Base-by-base conservation (phyloP, 2,797 vertebrate genomes). In the Notolepis coatsorum region DNA sequence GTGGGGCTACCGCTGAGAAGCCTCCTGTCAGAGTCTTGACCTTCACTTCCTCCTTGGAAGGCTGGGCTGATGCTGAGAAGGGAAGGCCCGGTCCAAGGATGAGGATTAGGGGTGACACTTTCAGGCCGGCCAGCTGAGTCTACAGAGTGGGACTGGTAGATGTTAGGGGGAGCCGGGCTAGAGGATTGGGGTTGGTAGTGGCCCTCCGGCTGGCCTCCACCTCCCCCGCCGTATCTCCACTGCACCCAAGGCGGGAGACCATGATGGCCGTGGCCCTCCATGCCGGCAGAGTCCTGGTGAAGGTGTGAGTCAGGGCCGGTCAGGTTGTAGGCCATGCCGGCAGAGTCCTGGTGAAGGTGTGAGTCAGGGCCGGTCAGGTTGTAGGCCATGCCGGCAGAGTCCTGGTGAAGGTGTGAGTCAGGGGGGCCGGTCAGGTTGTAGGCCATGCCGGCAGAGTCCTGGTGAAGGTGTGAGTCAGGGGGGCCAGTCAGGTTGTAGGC, bases 81-180 rank as follows among this genome's bases (percentile, higher is more conserved):
- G 54, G 88, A 77, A 1, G 79, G 52, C 45, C 64, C 65, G 10
- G 75, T 78, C 84, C 84, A 89, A 6, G 73, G 58, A 5, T 79
- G 70, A 21, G 82, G 5, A 13, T 69, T 70, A 39, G 47, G n/a
- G 21, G n/a, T n/a, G n/a, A n/a, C n/a, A n/a, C n/a, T n/a, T n/a
- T n/a, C n/a, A n/a, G n/a, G n/a, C n/a, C n/a, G n/a, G n/a, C n/a
- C n/a, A n/a, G 24, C 61, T 5, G 54, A 80, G 83, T 80, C 77
- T 23, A 52, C 71, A 57, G 80, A 59, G 68, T 63, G 54, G 55
- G 85, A 50, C 2, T 45, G 45, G 38, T 84, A 38, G 47, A 78
- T 60, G 72, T 61, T 47, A 41, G 70, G 46, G 5, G 63, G 33
- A 6, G 87, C 77, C 2, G 79, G 80, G 58, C 78, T 80, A 5